Evolutionary conservation across 2,797 vertebrate genomes (phyloP).

Genomic region (Pseudopleuronectes americanus): DNA sequence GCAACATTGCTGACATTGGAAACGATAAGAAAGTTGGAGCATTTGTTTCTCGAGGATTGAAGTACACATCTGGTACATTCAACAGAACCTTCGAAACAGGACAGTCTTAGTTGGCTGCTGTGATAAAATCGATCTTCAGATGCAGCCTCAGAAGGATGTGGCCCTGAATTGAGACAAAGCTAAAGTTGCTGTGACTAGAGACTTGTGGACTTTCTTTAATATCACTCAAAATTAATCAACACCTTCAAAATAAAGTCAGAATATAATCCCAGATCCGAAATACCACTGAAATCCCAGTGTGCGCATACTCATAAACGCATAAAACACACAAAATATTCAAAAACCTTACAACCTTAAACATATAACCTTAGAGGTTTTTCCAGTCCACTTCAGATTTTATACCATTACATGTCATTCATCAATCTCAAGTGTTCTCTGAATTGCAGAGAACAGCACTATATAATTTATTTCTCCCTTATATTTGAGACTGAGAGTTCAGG

Average conservation of each 20-base stretch:
- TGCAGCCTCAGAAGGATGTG: too few species aligned
- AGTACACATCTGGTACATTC: too few species aligned
- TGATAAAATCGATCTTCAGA: too few species aligned
- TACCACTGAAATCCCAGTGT: slow-evolving; percentile 21
- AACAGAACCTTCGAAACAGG: too few species aligned
- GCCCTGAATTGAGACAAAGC: too few species aligned
- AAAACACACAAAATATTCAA: background rate
- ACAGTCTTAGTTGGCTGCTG: too few species aligned
- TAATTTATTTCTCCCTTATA: slow-evolving; percentile 36
- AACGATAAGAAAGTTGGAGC: too few species aligned
- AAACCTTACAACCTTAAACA: background rate
- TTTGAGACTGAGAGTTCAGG: slow-evolving; percentile 34
- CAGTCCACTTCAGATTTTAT: slow-evolving; percentile 35
- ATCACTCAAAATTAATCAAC: slow-evolving; percentile 13
- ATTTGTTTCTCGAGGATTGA: too few species aligned
- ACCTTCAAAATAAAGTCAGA: background rate
- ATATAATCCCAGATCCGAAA: slow-evolving; percentile 20
- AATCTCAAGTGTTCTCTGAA: slow-evolving; percentile 38
- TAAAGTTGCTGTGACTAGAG: slow-evolving; percentile 11
- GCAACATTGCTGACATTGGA: too few species aligned
- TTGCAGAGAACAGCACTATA: slow-evolving; percentile 22
- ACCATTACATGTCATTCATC: slow-evolving; percentile 14
- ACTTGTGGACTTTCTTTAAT: slow-evolving; percentile 27
- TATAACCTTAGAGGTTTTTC: too few species aligned
- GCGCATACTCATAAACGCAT: slow-evolving; percentile 10